Evolutionary conservation across 1,140 invertebrate genomes (phyloP).

Genomic region (Araneus ventricosus): DNA sequence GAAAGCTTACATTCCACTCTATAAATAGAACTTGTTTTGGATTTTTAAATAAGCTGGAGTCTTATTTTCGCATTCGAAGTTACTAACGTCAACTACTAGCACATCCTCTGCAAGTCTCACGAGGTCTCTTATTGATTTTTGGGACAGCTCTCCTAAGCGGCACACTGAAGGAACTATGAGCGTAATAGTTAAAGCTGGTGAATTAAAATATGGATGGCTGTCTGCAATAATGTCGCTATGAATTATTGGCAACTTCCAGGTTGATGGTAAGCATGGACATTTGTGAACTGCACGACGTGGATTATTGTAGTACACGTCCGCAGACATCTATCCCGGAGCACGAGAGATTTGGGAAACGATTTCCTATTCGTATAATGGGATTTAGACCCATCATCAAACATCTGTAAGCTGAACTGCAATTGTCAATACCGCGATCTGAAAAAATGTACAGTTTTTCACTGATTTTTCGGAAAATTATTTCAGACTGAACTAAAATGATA

Average conservation of each 20-base stretch:
- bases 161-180: background rate
- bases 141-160: background rate
- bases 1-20: too few relatives aligned
- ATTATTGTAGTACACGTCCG: background rate
- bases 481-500: too few relatives aligned
- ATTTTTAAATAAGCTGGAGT: too few relatives aligned
- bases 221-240: background rate
- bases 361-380: slow-evolving; percentile 12
- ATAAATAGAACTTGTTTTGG: too few relatives aligned
- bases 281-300: background rate
- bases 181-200: background rate
- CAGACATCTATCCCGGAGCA: background rate
- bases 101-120: too few relatives aligned
- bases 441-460: too few relatives aligned
- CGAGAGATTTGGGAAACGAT: background rate
- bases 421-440: too few relatives aligned
- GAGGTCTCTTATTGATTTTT: background rate
- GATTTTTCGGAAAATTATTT: too few relatives aligned
- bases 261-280: background rate
- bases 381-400: background rate
- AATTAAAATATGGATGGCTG: slow-evolving; percentile 13
- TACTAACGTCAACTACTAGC: too few relatives aligned
- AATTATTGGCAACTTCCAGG: slow-evolving; percentile 27
- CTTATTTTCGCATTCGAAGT: too few relatives aligned
- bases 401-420: background rate